Evolutionary conservation across 1,140 invertebrate genomes (phyloP).

Genomic region (Pseudomyrmex cubaensis): DNA sequence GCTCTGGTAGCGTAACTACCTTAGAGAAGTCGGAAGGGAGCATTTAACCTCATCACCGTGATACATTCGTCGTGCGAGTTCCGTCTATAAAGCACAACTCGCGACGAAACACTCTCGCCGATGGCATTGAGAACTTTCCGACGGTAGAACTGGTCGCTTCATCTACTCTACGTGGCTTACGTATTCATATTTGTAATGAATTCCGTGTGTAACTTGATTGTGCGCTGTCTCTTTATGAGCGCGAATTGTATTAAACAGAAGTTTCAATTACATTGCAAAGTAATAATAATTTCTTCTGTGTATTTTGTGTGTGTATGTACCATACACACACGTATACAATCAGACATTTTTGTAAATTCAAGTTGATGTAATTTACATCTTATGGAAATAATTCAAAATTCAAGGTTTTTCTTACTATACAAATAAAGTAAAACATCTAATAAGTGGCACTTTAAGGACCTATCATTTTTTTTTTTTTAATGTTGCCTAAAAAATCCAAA

Average conservation of each 20-base stretch:
- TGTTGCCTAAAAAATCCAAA: too few species aligned
- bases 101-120: slow-evolving; percentile 41
- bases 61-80: slow-evolving; percentile 44
- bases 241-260: slow-evolving; percentile 47
- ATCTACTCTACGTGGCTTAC: slow-evolving; percentile 40
- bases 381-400: too few species aligned
- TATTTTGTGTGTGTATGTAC: too few species aligned
- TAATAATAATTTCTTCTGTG: slow-evolving; percentile 33
- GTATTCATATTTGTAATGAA: slow-evolving; percentile 56
- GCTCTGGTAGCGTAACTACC: slow-evolving; percentile 36
- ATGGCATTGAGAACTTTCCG: slow-evolving; percentile 55
- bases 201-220: slow-evolving; percentile 58
- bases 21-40: slow-evolving; percentile 31
- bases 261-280: slow-evolving; percentile 30
- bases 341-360: too few species aligned
- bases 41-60: slow-evolving; percentile 42
- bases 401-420: too few species aligned
- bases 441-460: too few species aligned
- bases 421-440: too few species aligned
- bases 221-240: slow-evolving; percentile 30
- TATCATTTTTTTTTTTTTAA: too few species aligned
- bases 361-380: too few species aligned
- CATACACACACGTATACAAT: too few species aligned
- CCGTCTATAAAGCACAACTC: slow-evolving; percentile 45
- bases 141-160: slow-evolving; percentile 38